Evolutionary conservation across 2,888 invertebrate genomes (phyloP).

Genomic region (Anorthoa munda): DNA sequence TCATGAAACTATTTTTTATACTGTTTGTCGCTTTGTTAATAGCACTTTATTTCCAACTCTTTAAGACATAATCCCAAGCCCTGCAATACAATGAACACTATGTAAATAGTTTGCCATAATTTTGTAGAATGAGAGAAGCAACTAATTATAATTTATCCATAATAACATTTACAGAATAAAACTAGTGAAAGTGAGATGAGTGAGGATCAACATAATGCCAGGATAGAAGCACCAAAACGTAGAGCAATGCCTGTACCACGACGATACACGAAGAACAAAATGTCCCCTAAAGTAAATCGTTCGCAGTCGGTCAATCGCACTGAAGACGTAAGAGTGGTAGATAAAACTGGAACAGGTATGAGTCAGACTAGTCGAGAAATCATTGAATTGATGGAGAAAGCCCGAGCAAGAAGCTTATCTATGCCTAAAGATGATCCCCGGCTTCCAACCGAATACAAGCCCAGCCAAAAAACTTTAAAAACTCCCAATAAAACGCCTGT

Average conservation of each 20-base stretch:
- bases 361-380: constrained; percentile 88
- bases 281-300: constrained; percentile 86
- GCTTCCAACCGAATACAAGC: constrained; percentile 80
- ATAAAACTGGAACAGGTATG: constrained; percentile 85
- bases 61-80: constrained; percentile 69
- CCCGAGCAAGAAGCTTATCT: constrained; percentile 87
- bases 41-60: constrained; percentile 83
- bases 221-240: constrained; percentile 77
- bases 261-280: constrained; percentile 83
- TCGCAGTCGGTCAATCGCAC: constrained; percentile 91
- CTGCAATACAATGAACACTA: constrained; percentile 67
- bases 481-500: constrained; percentile 89
- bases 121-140: constrained; percentile 75
- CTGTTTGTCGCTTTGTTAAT: constrained; percentile 85
- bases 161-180: constrained; percentile 89
- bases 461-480: constrained; percentile 86
- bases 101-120: constrained; percentile 76
- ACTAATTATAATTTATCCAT: constrained; percentile 80
- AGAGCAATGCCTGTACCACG: constrained; percentile 86
- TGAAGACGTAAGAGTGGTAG: constrained; percentile 80
- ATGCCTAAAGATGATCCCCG: constrained; percentile 89
- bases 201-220: constrained; percentile 84
- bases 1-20: constrained; percentile 83
- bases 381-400: constrained; percentile 87
- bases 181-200: constrained; percentile 91